Evolutionary conservation across 2,113 vertebrate genomes (phyloP), one percentile per base, ranked within the genome.

Genomic region (Cervus canadensis): DNA sequence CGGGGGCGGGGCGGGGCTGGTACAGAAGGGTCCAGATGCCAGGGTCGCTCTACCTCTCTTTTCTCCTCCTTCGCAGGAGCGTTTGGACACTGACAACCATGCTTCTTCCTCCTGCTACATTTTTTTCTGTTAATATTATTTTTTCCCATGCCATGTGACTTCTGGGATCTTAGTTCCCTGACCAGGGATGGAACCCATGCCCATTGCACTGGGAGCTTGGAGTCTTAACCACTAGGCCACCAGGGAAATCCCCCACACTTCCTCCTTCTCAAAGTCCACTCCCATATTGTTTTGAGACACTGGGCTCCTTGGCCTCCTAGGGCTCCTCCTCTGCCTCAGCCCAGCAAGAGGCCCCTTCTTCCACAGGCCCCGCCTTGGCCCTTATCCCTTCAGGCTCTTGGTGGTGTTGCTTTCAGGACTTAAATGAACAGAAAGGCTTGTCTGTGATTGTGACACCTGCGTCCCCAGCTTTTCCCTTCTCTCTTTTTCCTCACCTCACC

Each of bases 1-100:
- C 1, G 1, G n/a, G 67, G n/a, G 21, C 1, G 25, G 17, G 0
- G 0, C 14, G 0, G 52, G 86, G 71, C 43, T 48, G 26, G 43
- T 26, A 76, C 21, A 52, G 91, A 43, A 60, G 33, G 52, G 78
- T 7, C 59, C 52, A 16, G 67, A 13, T 52, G 62, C 62, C 3
- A 2, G 57, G 26, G 4, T 1, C 36, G 74, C 36, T 7, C 15
- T 0, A 3, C 16, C 4, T 60, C 59, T 28, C 45, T n/a, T 48
- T 87, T 30, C 3, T 52, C 54, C 7, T 83, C 76, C 59, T 30
- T 71, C 14, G 33, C 16, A 2, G 28, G 67, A 33, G 59, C 1
- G 0, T n/a, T 45, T 40, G 81, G 52, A 59, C 28, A 21, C 50
- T 26, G 16, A 8, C 0, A 2, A 17, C 21, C 57, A 9, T 3